Evolutionary conservation across 1,140 invertebrate genomes (phyloP), one percentile per base, ranked within the genome.

Genomic region (Drosophila sucinea): DNA sequence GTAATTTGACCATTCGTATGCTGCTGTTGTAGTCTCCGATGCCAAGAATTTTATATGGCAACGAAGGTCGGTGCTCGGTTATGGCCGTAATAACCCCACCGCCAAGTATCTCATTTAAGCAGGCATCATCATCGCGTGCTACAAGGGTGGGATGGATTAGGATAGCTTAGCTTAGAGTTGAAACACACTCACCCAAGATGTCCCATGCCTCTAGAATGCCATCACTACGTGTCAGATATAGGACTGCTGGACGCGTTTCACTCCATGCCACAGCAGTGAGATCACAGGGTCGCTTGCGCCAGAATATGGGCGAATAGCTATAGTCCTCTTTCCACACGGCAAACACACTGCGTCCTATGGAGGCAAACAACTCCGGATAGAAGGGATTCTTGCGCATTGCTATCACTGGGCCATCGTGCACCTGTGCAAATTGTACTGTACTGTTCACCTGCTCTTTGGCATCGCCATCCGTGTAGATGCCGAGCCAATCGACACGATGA

Each of bases 391-490:
- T 93, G 33, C 93, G 81, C 3, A 93, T 82, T 29, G 93, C 91
- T 1, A 93, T 92, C 11, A 96, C 85, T 2, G 95, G 94, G 0
- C 95, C 95, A 79, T 96, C 95, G 78, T 96, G 96, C 60, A 95
- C 93, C 40, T 67, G 82, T 91, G 71, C 93, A 93, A 67, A 91
- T 93, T 32, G 91, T 63, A 85, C 93, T 92, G 67, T 76, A 90
- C 70, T 90, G 83, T 70, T 93, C 78, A 84, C 93, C 80, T 74
- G 83, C 72, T 92, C 93, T 81, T 92, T 92, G 35, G 91, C 64
- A 4, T 93, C 92, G 32, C 82, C 81, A 79, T 90, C 93, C 71
- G 93, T 92, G 71, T 93, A 93, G 81, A 92, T 82, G 32, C 93
- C 93, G n/a, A 92, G 91, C 60, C 92, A 92, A 8, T 89, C 90